Evolutionary conservation across 1,140 invertebrate species (phyloP), one percentile per base, ranked within the genome.

Genomic region (Brachionus rubens): DNA sequence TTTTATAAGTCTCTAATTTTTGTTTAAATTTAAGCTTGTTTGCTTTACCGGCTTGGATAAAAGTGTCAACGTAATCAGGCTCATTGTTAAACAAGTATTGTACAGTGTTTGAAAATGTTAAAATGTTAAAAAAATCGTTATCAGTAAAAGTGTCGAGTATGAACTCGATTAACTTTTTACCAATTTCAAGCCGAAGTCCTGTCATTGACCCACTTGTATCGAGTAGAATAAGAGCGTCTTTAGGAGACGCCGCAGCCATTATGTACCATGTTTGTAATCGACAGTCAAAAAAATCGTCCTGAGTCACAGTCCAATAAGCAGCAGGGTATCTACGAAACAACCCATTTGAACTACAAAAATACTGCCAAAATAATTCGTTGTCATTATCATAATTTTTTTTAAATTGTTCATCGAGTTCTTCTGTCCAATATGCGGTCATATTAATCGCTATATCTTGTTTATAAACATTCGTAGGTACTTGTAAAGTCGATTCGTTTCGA

Each of bases 161-260:
- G 36, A 90, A 91, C 56, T 96, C 90, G 0, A 95, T 94, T 76
- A 88, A 89, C 78, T 95, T 93, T 81, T 91, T 90, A 6, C 95
- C 94, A 77, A 99, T 96, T 84, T 93, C 91, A 81, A 91, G 89
- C 78, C 94, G 87, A 79, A 93, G 89, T 4, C 96, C 96, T 19
- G 90, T 91, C 97, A 99, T 99, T 14, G 95, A 98, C n/a, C 96
- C 97, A 75, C 93, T 87, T 46, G 92, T 89, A 82, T 99, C 97
- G 47, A 99, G 87, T 24, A 99, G 85, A 77, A 99, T 96, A 16
- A 99, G 89, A 77, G 98, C 90, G 82, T 99, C 95, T 85, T 99
- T 99, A 9, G 94, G 94, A 79, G 93, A 95, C 0, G 94, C 96
- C 0, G 96, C 93, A 1, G 96, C 95, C 85, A 96, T 91, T 77